phyloP scores from a whole-genome alignment of 2,888 invertebrate species.

The Amaurobius ferox region DNA sequence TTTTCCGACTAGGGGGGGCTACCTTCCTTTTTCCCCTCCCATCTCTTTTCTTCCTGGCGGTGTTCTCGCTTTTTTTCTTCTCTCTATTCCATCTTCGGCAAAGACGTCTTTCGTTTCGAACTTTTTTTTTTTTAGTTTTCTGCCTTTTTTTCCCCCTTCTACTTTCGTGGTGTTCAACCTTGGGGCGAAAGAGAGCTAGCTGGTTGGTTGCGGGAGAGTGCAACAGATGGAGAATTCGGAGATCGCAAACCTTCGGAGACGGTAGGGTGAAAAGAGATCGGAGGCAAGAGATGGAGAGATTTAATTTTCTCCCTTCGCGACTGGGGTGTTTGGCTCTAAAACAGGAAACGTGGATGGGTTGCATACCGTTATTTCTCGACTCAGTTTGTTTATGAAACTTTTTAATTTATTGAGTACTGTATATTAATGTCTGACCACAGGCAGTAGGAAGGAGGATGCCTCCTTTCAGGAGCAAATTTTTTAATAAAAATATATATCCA shows the following conservation, averaged over 20 bases:
- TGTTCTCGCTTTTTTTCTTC: background rate
- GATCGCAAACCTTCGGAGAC: conserved; percentile 12
- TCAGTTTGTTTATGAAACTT: too few relatives aligned
- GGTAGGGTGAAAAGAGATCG: conserved; percentile 29
- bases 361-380: too few relatives aligned
- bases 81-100: conserved; percentile 13
- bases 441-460: too few relatives aligned
- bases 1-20: conserved; percentile 12
- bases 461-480: too few relatives aligned
- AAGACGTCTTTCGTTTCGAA: conserved; percentile 25
- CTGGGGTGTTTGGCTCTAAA: background rate
- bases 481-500: too few relatives aligned
- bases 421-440: too few relatives aligned
- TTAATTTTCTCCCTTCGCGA: conserved; percentile 17
- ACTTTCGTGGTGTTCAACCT: conserved; percentile 12
- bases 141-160: background rate
- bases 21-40: conserved; percentile 12
- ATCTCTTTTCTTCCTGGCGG: background rate
- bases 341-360: background rate
- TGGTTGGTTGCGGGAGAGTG: background rate
- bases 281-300: conserved; percentile 45
- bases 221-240: conserved; percentile 21
- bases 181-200: conserved; percentile 18
- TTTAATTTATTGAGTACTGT: too few relatives aligned
- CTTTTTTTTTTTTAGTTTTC: conserved; percentile 9